A percentile compares a stretch with the other conserved stretches of the same genome.
These are phyloP conservation scores for Calephelis nemesis DNA, from an alignment of 1,140 invertebrate species.

Conservation along the genomic window DNA sequence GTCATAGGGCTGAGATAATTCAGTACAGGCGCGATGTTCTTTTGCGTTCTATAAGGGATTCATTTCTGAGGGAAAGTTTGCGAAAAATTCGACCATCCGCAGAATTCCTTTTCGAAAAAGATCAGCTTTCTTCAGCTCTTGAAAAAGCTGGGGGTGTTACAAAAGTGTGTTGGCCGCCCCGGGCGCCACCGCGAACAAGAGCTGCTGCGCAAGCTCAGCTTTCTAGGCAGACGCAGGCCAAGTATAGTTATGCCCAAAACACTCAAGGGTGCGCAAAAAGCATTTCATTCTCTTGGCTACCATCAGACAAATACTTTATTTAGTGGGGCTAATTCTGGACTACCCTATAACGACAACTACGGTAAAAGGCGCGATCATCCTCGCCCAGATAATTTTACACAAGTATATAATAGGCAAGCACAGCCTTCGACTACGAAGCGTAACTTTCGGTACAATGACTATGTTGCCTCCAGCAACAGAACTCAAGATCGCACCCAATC, in stretches of 20 bases:
- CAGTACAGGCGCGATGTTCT: background rate
- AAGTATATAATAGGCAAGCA: too few relatives aligned
- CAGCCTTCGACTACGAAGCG: too few relatives aligned
- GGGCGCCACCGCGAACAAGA: background rate
- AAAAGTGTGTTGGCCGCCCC: constrained; percentile 15
- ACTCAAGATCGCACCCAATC: too few relatives aligned
- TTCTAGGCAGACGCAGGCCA: constrained; percentile 2
- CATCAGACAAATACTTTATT: too few relatives aligned
- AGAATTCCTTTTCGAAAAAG: constrained; percentile 20
- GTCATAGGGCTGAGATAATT: constrained; percentile 19
- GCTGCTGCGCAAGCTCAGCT: constrained; percentile 23
- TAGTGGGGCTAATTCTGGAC: background rate
- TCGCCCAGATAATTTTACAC: background rate
- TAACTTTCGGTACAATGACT: too few relatives aligned
- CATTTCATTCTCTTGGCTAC: background rate
- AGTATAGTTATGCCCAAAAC: constrained; percentile 1
- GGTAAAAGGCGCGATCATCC: background rate
- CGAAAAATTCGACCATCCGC: constrained; percentile 20
- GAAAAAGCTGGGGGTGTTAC: constrained; percentile 18
- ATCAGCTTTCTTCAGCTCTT: background rate
- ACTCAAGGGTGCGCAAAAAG: background rate
- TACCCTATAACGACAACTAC: background rate
- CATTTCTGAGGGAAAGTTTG: constrained; percentile 8
- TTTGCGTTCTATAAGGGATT: background rate
- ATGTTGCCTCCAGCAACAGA: too few relatives aligned